Percentiles rank a stretch among this genome's conserved stretches.
phyloP scores from a whole-genome alignment of 2,797 vertebrate species.

The Phrynocephalus guinanensis region DNA sequence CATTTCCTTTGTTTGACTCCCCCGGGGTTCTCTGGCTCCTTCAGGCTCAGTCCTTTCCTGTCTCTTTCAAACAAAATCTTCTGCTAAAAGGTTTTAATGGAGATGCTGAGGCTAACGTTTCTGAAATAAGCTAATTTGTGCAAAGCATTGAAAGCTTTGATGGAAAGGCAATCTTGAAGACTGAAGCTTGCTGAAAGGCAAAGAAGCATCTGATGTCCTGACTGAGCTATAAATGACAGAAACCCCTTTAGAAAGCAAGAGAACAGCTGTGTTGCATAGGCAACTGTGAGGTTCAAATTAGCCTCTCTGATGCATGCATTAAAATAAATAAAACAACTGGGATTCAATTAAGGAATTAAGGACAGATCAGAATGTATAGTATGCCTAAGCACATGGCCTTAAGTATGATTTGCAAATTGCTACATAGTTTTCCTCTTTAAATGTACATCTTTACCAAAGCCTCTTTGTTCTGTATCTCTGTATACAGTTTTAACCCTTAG shows the following conservation, averaged over 20 bases:
- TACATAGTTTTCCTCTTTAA: background rate
- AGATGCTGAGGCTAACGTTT: conserved; percentile 54
- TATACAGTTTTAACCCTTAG: background rate
- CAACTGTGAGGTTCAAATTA: conserved; percentile 48
- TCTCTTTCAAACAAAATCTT: conserved; percentile 49
- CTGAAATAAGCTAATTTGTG: conserved; percentile 61
- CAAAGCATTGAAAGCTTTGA: conserved; percentile 47
- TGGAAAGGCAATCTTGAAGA: conserved; percentile 58
- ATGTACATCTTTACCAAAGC: background rate
- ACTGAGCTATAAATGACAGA: conserved; percentile 39
- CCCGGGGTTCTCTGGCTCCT: conserved; percentile 25
- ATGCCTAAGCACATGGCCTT: conserved; percentile 20
- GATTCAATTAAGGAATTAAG: conserved; percentile 21
- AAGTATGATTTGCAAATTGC: conserved; percentile 42
- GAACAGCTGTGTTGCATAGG: conserved; percentile 55
- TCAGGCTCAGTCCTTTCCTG: conserved; percentile 36
- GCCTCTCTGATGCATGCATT: conserved; percentile 42
- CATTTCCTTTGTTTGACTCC: conserved; percentile 13
- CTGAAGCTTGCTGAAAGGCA: conserved; percentile 47
- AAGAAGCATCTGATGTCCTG: conserved; percentile 60
- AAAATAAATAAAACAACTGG: conserved; percentile 1
- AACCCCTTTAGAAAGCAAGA: conserved; percentile 46
- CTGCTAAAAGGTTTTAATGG: conserved; percentile 47
- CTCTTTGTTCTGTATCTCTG: background rate
- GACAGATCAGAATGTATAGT: conserved; percentile 38